Conservation (phyloP, 2,888 invertebrate genomes). For the Diarsia mendica region DNA sequence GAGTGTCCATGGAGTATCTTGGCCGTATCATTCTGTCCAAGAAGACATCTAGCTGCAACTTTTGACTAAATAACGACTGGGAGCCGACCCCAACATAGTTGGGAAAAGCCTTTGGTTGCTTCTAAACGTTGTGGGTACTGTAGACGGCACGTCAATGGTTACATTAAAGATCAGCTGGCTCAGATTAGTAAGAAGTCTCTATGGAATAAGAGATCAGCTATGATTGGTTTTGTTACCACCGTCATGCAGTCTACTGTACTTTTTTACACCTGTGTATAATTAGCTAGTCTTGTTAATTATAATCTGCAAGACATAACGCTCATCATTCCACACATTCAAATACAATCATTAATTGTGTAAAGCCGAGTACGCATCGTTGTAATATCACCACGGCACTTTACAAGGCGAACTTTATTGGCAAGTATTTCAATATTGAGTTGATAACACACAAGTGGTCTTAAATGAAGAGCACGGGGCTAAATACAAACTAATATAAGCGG, state of each 20-base stretch:
- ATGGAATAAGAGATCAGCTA: neutral
- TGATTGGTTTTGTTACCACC: neutral
- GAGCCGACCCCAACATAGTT: too few species aligned
- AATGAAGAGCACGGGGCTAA: too few species aligned
- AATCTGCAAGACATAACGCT: slow-evolving; percentile 10
- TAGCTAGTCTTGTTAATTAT: neutral
- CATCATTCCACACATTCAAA: slow-evolving; percentile 24
- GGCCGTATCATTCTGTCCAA: neutral
- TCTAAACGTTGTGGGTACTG: neutral
- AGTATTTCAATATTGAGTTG: neutral
- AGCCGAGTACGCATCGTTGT: neutral
- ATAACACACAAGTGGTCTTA: too few species aligned
- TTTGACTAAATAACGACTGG: too few species aligned
- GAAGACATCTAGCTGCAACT: too few species aligned
- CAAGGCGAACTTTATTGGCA: neutral
- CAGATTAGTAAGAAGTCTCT: neutral
- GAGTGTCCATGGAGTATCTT: neutral
- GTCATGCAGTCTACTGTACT: neutral
- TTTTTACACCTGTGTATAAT: neutral
- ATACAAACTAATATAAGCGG: too few species aligned
- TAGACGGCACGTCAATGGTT: neutral
- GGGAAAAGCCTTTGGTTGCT: neutral
- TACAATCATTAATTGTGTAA: slow-evolving; percentile 15
- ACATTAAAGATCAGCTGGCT: neutral
- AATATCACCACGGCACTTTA: too few species aligned